Evolutionary conservation across 2,888 invertebrate genomes (phyloP).

Genomic region (Nasonia oneida): DNA sequence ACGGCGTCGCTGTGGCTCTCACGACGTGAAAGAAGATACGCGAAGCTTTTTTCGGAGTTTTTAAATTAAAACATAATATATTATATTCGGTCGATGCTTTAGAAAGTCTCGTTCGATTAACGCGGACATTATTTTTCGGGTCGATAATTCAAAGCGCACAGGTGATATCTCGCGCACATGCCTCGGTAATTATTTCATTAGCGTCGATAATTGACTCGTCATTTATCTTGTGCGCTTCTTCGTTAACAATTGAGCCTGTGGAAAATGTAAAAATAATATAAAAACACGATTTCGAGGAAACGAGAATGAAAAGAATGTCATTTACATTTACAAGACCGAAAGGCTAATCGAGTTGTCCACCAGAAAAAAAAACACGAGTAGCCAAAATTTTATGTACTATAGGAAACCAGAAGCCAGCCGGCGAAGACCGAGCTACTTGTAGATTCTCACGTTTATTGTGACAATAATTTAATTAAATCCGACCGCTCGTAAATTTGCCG

Average conservation of each 20-base stretch:
- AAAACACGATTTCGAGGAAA: neutral
- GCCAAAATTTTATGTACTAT: neutral
- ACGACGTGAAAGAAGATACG: neutral
- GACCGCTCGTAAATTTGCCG: constrained; percentile 76
- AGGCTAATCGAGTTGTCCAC: neutral
- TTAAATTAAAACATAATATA: constrained; percentile 48
- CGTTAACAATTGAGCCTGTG: neutral
- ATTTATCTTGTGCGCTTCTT: neutral
- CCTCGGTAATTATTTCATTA: constrained; percentile 27
- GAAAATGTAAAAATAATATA: too few species aligned
- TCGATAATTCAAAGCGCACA: neutral
- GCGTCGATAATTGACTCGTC: neutral
- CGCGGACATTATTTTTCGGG: neutral
- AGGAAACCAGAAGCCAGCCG: constrained; percentile 17
- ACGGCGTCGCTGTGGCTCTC: neutral
- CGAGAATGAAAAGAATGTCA: neutral
- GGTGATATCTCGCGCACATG: neutral
- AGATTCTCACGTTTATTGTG: constrained; percentile 72
- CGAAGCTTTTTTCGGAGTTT: constrained; percentile 22
- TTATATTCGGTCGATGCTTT: constrained; percentile 35
- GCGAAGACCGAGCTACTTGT: constrained; percentile 25
- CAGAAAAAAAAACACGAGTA: neutral
- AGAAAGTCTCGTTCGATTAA: constrained; percentile 25
- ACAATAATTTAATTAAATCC: constrained; percentile 76
- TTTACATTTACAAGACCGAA: neutral